Percentiles rank a stretch among this genome's conserved stretches.
Conservation (phyloP, 1,140 invertebrate species). For the Aphidius ervi region DNA sequence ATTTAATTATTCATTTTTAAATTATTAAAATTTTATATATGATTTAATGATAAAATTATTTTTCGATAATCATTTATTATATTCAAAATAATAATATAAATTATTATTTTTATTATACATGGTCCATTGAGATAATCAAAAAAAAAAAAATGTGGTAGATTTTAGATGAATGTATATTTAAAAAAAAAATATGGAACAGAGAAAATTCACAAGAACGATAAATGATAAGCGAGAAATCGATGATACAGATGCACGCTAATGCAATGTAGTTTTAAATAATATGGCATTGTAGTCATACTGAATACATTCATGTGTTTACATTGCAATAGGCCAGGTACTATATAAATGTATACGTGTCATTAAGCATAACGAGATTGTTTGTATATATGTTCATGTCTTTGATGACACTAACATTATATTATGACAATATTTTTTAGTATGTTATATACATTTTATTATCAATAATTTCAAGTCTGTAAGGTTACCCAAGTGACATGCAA, state of each 20-base stretch:
- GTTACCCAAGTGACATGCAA: constrained; percentile 22
- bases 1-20: too few relatives aligned
- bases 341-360: constrained; percentile 16
- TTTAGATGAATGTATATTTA: too few relatives aligned
- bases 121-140: too few relatives aligned
- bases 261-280: constrained; percentile 8
- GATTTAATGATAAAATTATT: too few relatives aligned
- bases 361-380: constrained; percentile 27
- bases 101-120: too few relatives aligned
- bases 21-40: too few relatives aligned
- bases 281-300: neutral
- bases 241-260: constrained; percentile 25
- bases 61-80: too few relatives aligned
- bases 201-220: constrained; percentile 4
- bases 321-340: neutral
- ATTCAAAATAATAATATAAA: neutral
- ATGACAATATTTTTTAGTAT: constrained; percentile 20
- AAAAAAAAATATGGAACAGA: constrained; percentile 1
- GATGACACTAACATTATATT: constrained; percentile 20
- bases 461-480: constrained; percentile 24
- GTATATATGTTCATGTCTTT: constrained; percentile 10
- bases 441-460: constrained; percentile 21
- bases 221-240: constrained; percentile 28
- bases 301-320: neutral
- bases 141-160: too few relatives aligned